Evolutionary conservation across 2,113 vertebrate species (phyloP).

Genomic region (Papio anubis): DNA sequence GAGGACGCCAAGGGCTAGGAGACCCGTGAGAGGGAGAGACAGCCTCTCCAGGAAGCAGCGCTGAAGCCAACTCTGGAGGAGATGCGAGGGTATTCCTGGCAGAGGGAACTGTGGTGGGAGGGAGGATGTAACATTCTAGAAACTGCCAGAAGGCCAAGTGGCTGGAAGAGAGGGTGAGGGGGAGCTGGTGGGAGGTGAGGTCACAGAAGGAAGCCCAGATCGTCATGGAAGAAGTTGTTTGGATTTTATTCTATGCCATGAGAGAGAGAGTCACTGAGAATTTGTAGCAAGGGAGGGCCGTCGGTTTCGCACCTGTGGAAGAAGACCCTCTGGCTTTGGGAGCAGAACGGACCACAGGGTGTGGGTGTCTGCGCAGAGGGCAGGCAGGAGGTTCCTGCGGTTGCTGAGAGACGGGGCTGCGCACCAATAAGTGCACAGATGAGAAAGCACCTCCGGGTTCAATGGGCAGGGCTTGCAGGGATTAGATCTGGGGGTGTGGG

Average conservation of each 20-base stretch:
- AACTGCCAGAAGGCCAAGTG: not conserved
- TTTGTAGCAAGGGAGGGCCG: not conserved
- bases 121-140: not conserved
- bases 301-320: not conserved
- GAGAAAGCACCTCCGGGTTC: not conserved
- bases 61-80: not conserved
- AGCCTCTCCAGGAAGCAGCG: not conserved
- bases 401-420: not conserved
- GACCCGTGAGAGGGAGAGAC: not conserved
- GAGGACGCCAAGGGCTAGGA: not conserved
- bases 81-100: not conserved
- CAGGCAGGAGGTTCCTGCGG: not conserved
- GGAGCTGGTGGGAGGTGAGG: not conserved
- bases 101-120: not conserved
- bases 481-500: not conserved
- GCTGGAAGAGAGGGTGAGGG: not conserved
- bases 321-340: not conserved
- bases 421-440: too few species aligned
- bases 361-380: not conserved
- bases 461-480: rapidly evolving
- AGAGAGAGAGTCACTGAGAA: not conserved
- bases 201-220: not conserved
- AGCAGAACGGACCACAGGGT: not conserved
- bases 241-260: not conserved
- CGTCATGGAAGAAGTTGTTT: not conserved